Percentiles rank a stretch among this genome's conserved stretches.
Conservation (phyloP, 2,113 vertebrate genomes). For the Phoxinus phoxinus region DNA sequence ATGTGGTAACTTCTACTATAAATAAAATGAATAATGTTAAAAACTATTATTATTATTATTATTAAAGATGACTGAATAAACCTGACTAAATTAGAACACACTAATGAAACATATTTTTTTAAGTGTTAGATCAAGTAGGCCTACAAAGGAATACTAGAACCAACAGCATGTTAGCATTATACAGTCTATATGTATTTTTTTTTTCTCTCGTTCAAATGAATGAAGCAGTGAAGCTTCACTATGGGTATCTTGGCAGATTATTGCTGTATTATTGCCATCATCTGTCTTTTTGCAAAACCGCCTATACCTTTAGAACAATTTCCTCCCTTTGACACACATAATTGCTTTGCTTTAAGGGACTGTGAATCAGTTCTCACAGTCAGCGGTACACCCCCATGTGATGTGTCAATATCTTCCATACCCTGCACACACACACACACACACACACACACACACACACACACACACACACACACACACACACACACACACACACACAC, state of each 20-base stretch:
- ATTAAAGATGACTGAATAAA: too few species aligned
- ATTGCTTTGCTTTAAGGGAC: neutral
- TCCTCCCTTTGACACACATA: neutral
- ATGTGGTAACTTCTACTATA: too few species aligned
- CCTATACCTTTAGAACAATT: neutral
- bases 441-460: too few species aligned
- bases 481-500: too few species aligned
- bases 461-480: too few species aligned
- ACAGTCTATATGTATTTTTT: neutral
- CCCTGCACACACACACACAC: neutral
- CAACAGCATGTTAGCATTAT: neutral
- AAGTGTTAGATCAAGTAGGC: neutral
- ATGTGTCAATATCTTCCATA: neutral
- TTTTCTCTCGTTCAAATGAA: neutral
- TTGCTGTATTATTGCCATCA: neutral
- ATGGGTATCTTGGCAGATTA: neutral
- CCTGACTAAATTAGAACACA: neutral
- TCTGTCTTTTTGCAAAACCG: neutral
- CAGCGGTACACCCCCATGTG: neutral
- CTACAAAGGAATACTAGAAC: neutral
- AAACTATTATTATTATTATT: too few species aligned
- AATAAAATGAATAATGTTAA: too few species aligned
- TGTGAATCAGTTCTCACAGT: constrained; percentile 6
- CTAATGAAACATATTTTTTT: neutral
- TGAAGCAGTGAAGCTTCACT: neutral